Evolutionary conservation across 1,140 invertebrate genomes (phyloP).

Genomic region (Sarcophaga peregrina): DNA sequence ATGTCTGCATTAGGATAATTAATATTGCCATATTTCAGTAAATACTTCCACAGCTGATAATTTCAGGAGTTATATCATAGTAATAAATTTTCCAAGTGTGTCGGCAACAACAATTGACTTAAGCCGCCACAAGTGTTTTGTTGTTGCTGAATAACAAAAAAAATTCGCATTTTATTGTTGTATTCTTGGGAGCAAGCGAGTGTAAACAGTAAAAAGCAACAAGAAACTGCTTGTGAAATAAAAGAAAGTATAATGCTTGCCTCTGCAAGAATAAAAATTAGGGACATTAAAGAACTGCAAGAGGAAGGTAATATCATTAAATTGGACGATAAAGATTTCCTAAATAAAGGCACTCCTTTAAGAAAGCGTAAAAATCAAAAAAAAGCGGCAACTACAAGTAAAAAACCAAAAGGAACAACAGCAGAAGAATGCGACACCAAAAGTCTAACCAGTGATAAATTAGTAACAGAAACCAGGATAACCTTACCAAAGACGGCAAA

Average conservation of each 20-base stretch:
- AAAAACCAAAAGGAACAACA: not conserved
- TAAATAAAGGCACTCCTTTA: not conserved
- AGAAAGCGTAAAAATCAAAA: not conserved
- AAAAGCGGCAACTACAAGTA: slow-evolving; percentile 20
- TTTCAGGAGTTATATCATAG: too few relatives aligned
- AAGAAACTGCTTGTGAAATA: not conserved
- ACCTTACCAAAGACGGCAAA: not conserved
- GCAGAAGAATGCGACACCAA: not conserved
- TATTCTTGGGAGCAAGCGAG: too few relatives aligned
- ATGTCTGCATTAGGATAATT: too few relatives aligned
- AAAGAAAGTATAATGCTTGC: not conserved
- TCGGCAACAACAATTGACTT: too few relatives aligned
- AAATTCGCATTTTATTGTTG: too few relatives aligned
- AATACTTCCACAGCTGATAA: too few relatives aligned
- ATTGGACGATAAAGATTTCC: not conserved
- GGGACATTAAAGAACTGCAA: slow-evolving; percentile 6
- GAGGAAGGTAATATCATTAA: not conserved
- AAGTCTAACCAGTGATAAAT: not conserved
- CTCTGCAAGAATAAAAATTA: not conserved
- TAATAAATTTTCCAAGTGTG: too few relatives aligned
- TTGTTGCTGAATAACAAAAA: too few relatives aligned
- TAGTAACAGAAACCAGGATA: slow-evolving; percentile 8
- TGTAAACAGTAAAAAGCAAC: too few relatives aligned
- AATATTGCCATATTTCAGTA: too few relatives aligned
- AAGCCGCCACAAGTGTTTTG: too few relatives aligned